Base-by-base conservation (phyloP, 2,888 invertebrate species). In the Eristalinus sepulchralis region DNA sequence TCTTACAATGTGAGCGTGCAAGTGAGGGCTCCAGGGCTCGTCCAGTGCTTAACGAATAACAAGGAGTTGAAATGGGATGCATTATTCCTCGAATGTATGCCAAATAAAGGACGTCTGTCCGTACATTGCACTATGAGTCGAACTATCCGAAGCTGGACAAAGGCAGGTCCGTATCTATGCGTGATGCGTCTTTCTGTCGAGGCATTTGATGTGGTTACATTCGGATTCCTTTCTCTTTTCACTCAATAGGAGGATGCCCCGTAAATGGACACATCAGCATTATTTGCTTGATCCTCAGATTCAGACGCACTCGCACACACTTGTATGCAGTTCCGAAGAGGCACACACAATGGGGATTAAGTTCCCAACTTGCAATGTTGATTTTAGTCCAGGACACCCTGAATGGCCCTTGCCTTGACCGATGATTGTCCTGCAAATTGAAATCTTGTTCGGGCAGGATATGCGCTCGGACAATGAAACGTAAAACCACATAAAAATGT, bases 381-480 rank as follows among this genome's bases (percentile, higher is more conserved):
- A 86, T 79, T 83, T 82, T 83, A 71, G 47, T 17, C 17, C 47
- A 0, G 17, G 17, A 47, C 47, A 47, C 71, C 60, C 73, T 77
- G 39, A 79, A 22, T 71, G 71, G 47, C 70, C 27, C 60, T 70
- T 79, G 36, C 53, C n/a, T 68, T 78, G 78, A 59, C 68, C 62
- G 73, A 68, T 75, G 68, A 68, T 71, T 62, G 68, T 85, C 77
- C 77, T 20, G 63, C 77, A 77, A 85, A 82, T 85, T 82, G 77
- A 53, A 82, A 63, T 78, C 57, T 72, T 82, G 66, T 55, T 64
- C 70, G 70, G 59, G 34, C 83, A 83, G 83, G 73, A 75, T 77
- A 66, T 66, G 55, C 55, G 27, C 68, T 3, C 27, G 72, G 66
- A 64, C 55, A 59, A 47, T 71, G 55, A 63, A 70, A 71, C 31